Evolutionary conservation across 2,888 invertebrate genomes (phyloP).

Genomic region (Hartigia nigra): DNA sequence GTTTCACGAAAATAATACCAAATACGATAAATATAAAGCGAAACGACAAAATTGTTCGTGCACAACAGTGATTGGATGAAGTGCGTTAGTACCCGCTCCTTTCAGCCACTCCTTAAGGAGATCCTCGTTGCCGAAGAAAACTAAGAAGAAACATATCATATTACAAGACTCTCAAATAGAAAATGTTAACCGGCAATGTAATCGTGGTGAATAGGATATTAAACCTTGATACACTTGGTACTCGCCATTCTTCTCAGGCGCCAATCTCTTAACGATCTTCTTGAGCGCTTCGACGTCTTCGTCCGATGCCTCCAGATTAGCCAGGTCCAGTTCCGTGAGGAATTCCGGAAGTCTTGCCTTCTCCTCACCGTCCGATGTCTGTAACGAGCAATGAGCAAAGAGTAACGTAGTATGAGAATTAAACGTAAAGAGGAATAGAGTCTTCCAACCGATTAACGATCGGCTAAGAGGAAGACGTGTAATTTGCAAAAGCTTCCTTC

Average conservation of each 20-base stretch:
- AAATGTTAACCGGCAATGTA: background rate
- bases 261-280: conserved; percentile 59
- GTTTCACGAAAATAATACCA: background rate
- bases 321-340: conserved; percentile 56
- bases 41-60: background rate
- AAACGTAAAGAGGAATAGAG: background rate
- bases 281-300: conserved; percentile 57
- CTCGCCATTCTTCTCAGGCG: conserved; percentile 64
- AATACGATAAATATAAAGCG: background rate
- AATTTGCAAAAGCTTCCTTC: background rate
- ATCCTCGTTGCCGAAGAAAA: conserved; percentile 62
- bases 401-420: background rate
- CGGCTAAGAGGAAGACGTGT: background rate
- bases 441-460: background rate
- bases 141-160: conserved; percentile 37
- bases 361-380: conserved; percentile 38
- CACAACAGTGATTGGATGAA: background rate
- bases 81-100: conserved; percentile 54
- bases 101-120: conserved; percentile 62
- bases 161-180: background rate
- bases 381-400: background rate
- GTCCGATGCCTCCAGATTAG: conserved; percentile 53
- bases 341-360: conserved; percentile 54
- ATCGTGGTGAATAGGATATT: conserved; percentile 18
- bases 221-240: conserved; percentile 63